Evolutionary conservation across 1,140 invertebrate genomes (phyloP), one percentile per base, ranked within the genome.

Genomic region (Parasteatoda tepidariorum): DNA sequence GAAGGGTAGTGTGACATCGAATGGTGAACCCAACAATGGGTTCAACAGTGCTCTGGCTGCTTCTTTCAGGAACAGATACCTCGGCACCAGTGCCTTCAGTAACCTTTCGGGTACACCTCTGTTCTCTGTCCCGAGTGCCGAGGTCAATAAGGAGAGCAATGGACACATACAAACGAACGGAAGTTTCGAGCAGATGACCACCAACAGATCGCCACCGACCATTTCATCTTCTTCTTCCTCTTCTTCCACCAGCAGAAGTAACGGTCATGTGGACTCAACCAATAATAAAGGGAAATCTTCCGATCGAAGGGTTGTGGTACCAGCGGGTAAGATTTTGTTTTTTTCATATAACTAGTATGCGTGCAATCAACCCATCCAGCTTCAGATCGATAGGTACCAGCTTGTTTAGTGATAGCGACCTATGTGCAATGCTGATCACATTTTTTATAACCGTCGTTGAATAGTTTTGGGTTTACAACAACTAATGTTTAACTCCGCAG

Each of bases 1-100:
- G 2, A 26, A n/a, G 15, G 24, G 11, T 11, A 9, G 22, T 31
- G 66, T 2, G 48, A 70, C 54, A 61, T 57, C n/a, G n/a, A 41
- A 18, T 34, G 13, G 34, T 71, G 33, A 67, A 82, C 34, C 76
- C 76, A 0, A 64, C 2, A 9, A 11, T 15, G 31, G 64, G 9
- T 67, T 67, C 48, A 79, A 68, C 57, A 68, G 76, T 7, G 48
- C 48, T 1, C 28, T 76, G 24, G 74, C 74, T 24, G 76, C 62
- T 13, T 74, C 55, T 30, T 83, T 83, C 26, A 54, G 82, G 22
- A 83, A 75, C 64, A 66, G 82, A 22, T 83, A 83, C 22, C 62
- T 83, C 2, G 82, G 82, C 34, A 48, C 82, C 70, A 83, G 82
- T 67, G 82, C 82, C 33, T 83, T 83, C 71, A 75, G 70, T 26